Percentiles rank a stretch among this genome's conserved stretches.
Evolutionary conservation across 2,797 vertebrate species (phyloP).

Genomic region (Sebastes iracundus): DNA sequence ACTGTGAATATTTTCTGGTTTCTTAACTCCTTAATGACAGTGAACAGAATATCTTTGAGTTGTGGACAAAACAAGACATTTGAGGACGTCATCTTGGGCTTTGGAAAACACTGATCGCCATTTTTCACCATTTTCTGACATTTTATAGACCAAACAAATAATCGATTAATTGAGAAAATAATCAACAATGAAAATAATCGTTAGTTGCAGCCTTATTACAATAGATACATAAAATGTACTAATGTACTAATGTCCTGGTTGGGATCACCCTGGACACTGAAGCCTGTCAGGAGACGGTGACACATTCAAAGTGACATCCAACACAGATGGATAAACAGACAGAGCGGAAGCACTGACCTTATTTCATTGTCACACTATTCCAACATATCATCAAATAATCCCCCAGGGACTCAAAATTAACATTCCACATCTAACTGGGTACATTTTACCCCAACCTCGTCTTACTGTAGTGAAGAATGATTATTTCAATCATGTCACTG

Average conservation of each 20-base stretch:
- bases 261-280: slow-evolving; percentile 4
- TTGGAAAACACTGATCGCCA: too few species aligned
- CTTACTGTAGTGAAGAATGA: slow-evolving; percentile 54
- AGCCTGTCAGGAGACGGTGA: slow-evolving; percentile 9
- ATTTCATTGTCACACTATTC: slow-evolving; percentile 60
- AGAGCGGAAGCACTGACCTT: slow-evolving; percentile 65
- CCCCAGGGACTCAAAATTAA: slow-evolving; percentile 47
- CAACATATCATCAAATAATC: slow-evolving; percentile 39
- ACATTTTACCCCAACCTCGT: slow-evolving; percentile 36
- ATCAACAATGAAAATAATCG: too few species aligned
- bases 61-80: too few species aligned
- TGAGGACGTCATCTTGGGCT: too few species aligned
- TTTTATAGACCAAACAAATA: accelerated
- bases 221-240: background rate
- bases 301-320: slow-evolving; percentile 57
- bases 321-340: slow-evolving; percentile 68
- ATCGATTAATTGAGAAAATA: too few species aligned
- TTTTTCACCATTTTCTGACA: too few species aligned
- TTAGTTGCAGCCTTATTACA: background rate
- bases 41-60: too few species aligned
- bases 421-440: slow-evolving; percentile 61
- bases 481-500: slow-evolving; percentile 85
- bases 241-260: background rate
- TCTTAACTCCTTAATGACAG: too few species aligned
- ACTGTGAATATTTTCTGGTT: too few species aligned